phyloP scores from a whole-genome alignment of 2,113 vertebrate species.

The Potamarius usumacintae region DNA sequence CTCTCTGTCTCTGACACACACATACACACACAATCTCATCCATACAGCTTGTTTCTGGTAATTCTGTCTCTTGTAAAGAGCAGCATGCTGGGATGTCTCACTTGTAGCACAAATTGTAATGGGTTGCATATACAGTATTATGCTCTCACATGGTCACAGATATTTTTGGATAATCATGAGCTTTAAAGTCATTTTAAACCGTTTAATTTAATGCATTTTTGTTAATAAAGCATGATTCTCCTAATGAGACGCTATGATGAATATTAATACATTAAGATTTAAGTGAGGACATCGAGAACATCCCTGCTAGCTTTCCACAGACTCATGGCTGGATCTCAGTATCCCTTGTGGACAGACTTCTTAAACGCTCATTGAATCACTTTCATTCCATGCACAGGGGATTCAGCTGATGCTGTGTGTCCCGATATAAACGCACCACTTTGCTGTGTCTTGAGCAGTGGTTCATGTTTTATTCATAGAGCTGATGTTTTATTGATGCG shows the following conservation, averaged over 20 bases:
- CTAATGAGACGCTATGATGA: constrained; percentile 50
- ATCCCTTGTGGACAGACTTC: constrained; percentile 12
- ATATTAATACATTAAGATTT: constrained; percentile 50
- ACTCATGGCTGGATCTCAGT: constrained; percentile 3
- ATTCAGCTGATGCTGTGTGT: constrained; percentile 28
- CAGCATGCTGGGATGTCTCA: not conserved
- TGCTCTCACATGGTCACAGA: not conserved
- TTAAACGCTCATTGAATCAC: constrained; percentile 33
- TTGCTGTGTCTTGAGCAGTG: constrained; percentile 44
- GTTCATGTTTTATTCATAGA: constrained; percentile 67
- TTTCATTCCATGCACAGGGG: constrained; percentile 1
- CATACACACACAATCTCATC: not conserved
- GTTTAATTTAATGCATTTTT: constrained; percentile 52
- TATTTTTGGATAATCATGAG: constrained; percentile 18
- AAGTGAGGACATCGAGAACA: constrained; percentile 31
- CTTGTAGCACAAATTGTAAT: not conserved
- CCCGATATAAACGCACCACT: constrained; percentile 38
- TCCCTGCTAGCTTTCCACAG: constrained; percentile 5
- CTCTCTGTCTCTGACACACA: not conserved
- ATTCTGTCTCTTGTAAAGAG: not conserved
- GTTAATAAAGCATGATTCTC: constrained; percentile 58
- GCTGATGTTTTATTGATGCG: constrained; percentile 43
- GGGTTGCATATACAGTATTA: not conserved
- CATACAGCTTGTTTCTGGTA: constrained; percentile 9
- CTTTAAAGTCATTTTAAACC: constrained; percentile 49